Evolutionary conservation across 2,113 vertebrate genomes (phyloP).

Genomic region (Zapornia atra): DNA sequence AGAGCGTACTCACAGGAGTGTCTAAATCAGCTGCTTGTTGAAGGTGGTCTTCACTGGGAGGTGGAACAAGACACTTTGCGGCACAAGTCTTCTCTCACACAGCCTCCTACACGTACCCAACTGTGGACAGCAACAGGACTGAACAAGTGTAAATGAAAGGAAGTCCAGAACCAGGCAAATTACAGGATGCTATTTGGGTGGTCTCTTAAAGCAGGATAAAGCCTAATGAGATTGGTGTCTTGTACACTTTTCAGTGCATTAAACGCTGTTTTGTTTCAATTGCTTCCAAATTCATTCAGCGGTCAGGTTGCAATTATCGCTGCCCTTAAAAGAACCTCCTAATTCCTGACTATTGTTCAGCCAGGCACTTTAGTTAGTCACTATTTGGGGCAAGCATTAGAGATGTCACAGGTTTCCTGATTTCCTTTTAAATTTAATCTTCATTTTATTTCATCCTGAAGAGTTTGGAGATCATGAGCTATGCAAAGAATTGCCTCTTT

Average conservation of each 20-base stretch:
- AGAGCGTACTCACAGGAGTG: neutral
- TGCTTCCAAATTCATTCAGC: conserved; percentile 10
- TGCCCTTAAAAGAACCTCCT: neutral
- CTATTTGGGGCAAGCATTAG: neutral
- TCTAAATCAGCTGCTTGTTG: neutral
- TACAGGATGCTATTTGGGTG: neutral
- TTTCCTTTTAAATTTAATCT: neutral
- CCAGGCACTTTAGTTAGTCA: neutral
- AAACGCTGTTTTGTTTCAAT: neutral
- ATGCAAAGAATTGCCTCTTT: conserved; percentile 39
- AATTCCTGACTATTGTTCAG: neutral
- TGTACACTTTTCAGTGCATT: neutral
- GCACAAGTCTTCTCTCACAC: fast-evolving
- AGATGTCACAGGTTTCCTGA: neutral
- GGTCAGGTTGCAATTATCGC: neutral
- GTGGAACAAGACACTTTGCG: neutral
- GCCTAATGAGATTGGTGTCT: neutral
- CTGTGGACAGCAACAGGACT: fast-evolving
- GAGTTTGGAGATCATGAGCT: conserved; percentile 5
- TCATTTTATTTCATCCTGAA: conserved; percentile 28
- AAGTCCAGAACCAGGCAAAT: neutral
- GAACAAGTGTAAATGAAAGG: neutral
- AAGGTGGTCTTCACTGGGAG: neutral
- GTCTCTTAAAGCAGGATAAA: neutral
- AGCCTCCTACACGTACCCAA: fast-evolving